Percentiles rank a stretch among this genome's conserved stretches.
Evolutionary conservation across 2,888 invertebrate genomes (phyloP).

Genomic region (Aspidiotus destructor): DNA sequence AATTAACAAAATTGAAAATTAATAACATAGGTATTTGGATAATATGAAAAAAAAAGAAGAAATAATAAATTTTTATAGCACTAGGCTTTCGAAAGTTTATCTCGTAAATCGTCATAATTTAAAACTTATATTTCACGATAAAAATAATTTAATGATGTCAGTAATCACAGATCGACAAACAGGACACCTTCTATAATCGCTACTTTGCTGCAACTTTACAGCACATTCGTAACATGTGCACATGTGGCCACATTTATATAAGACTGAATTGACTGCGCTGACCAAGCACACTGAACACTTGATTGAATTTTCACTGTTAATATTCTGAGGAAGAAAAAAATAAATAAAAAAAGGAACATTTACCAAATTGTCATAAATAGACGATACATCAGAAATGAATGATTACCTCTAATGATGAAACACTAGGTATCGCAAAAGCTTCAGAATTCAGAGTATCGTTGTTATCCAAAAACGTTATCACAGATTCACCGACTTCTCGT

Average conservation of each 20-base stretch:
- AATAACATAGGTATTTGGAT: too few species aligned
- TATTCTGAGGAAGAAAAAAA: neutral
- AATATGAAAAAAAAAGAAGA: too few species aligned
- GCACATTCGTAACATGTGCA: constrained; percentile 25
- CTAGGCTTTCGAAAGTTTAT: too few species aligned
- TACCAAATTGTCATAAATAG: too few species aligned
- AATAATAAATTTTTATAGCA: too few species aligned
- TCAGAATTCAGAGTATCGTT: neutral
- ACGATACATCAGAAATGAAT: too few species aligned
- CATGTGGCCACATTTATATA: constrained; percentile 27
- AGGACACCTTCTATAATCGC: constrained; percentile 16
- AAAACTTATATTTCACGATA: constrained; percentile 1
- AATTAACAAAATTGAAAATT: too few species aligned
- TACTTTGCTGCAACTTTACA: neutral
- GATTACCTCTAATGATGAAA: neutral
- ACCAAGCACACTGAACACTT: constrained; percentile 22
- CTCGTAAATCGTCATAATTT: neutral
- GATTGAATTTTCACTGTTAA: constrained; percentile 1
- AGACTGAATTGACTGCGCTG: constrained; percentile 14
- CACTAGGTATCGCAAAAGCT: neutral
- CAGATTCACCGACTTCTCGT: neutral
- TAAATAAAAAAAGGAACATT: neutral
- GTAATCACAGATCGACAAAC: constrained; percentile 17
- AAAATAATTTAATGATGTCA: constrained; percentile 13
- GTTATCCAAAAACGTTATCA: neutral